Evolutionary conservation across 2,113 vertebrate genomes (phyloP), one percentile per base, ranked within the genome.

Genomic region (Aspidoscelis tigris): DNA sequence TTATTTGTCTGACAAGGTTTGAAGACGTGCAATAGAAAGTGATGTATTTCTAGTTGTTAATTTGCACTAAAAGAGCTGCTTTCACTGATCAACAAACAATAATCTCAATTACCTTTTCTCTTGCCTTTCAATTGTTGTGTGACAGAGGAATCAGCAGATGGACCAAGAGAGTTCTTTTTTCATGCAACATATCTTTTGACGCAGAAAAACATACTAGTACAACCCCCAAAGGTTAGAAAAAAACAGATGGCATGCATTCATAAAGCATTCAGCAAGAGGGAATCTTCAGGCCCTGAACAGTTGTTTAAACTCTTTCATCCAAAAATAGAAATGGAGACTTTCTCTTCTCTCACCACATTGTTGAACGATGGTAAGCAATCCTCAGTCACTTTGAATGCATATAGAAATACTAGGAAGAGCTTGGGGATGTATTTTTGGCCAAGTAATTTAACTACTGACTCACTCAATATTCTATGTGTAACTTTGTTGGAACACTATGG

Each of bases 221-320:
- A 92, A 93, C 92, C 70, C 86, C 16, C 68, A 33, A 6, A 33
- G 65, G 75, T 87, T 66, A 86, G 83, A 82, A 88, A 91, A 92
- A 61, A 92, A 84, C 86, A 92, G 85, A 90, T 90, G 89, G 81
- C n/a, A 71, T 71, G 65, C 2, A 55, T 91, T 90, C 80, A 78
- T 86, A 0, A 5, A 86, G 26, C 55, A 73, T 73, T 53, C 73
- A 78, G 83, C 81, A 16, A 71, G 41, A 61, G 76, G 87, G 82
- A 84, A 81, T 91, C 3, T 61, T 89, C 89, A 66, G 81, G 66
- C 80, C 82, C 76, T 87, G 89, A 91, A 88, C 6, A 86, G 88
- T 91, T 87, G 76, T 84, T 78, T 87, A 76, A 93, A 85, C 14
- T 1, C 11, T n/a, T 68, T 87, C 22, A 12, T 16, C 79, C 3